Evolutionary conservation across 2,888 invertebrate genomes (phyloP).

Genomic region (Bombylius major): DNA sequence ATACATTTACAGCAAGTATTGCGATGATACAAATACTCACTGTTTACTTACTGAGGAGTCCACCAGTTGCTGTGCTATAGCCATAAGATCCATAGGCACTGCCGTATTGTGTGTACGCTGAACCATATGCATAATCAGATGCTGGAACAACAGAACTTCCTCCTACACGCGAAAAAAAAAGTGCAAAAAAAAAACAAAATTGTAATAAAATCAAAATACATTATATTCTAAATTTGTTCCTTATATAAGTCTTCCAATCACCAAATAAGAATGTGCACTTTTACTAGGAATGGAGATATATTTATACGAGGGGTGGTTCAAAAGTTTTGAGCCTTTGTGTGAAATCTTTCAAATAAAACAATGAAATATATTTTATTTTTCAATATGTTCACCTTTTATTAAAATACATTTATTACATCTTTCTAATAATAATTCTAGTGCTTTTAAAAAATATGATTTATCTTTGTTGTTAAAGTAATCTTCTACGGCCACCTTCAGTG

Average conservation of each 20-base stretch:
- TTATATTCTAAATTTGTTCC: not conserved
- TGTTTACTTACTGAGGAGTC: slow-evolving; percentile 51
- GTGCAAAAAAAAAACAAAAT: not conserved
- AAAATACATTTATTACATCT: too few species aligned
- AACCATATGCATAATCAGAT: slow-evolving; percentile 57
- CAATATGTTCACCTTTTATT: too few species aligned
- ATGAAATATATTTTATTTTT: too few species aligned
- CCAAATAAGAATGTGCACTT: too few species aligned
- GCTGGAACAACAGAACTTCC: slow-evolving; percentile 49
- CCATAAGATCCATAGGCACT: slow-evolving; percentile 47
- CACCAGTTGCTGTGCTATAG: slow-evolving; percentile 48
- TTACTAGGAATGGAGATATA: too few species aligned
- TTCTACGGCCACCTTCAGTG: too few species aligned
- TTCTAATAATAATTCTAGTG: too few species aligned
- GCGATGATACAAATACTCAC: slow-evolving; percentile 14
- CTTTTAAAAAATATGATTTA: too few species aligned
- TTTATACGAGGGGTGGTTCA: too few species aligned
- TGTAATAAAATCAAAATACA: not conserved
- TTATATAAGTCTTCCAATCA: not conserved
- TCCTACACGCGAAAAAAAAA: slow-evolving; percentile 32
- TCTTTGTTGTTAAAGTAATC: too few species aligned
- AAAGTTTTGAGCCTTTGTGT: too few species aligned
- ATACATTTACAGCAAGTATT: slow-evolving; percentile 21
- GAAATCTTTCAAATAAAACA: too few species aligned
- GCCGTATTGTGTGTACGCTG: slow-evolving; percentile 47